A percentile compares a stretch with the other conserved stretches of the same genome.
Conservation (phyloP, 1,140 invertebrate genomes). For the Drosophila pectinifera region DNA sequence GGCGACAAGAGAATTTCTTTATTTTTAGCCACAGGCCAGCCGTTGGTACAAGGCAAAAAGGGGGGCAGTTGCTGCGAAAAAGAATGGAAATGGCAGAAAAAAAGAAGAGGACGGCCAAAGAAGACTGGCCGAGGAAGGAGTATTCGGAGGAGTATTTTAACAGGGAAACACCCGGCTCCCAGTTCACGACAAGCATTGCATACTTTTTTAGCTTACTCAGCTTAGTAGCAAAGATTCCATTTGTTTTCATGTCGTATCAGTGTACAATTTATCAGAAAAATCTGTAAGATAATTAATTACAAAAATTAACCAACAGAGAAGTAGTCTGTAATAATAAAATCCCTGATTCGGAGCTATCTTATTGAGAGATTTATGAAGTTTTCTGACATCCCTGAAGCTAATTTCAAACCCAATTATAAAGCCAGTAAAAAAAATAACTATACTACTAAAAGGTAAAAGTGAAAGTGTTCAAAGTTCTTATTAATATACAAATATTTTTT, state of each 20-base stretch:
- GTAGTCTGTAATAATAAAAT: not conserved
- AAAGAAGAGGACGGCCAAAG: constrained; percentile 4
- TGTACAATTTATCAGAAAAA: not conserved
- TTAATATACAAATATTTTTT: no score
- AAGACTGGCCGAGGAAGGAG: constrained; percentile 3
- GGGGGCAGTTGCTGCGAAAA: constrained; percentile 11
- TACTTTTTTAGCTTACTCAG: not conserved
- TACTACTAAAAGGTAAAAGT: no score
- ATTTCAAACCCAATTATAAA: no score
- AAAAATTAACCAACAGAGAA: no score
- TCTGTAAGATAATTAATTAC: no score
- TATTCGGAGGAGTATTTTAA: no score
- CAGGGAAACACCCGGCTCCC: not conserved
- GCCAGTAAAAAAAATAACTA: no score
- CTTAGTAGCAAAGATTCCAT: no score
- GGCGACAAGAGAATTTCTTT: constrained; percentile 44
- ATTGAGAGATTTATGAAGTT: not conserved
- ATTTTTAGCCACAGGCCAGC: constrained; percentile 40
- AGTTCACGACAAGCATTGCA: not conserved
- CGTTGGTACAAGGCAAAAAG: not conserved
- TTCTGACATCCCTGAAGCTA: no score
- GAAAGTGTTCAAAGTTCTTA: no score
- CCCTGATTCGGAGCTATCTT: not conserved
- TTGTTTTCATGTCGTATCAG: no score
- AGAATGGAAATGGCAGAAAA: constrained; percentile 5